phyloP scores from a whole-genome alignment of 2,888 invertebrate genomes.

The Deilephila elpenor region DNA sequence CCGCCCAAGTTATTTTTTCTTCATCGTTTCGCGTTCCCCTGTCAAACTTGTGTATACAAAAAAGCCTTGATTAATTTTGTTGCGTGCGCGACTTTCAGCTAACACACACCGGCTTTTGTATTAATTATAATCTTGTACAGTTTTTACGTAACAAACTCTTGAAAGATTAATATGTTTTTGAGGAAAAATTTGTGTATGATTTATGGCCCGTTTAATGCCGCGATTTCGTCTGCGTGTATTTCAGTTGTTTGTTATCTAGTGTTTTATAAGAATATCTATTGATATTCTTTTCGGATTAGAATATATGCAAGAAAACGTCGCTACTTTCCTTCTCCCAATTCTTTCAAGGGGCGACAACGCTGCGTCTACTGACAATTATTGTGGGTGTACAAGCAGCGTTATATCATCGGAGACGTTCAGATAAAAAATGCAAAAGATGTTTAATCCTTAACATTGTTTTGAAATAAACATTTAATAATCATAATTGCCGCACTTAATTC shows the following conservation, averaged over 20 bases:
- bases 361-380: no score
- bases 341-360: no score
- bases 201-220: not conserved
- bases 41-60: constrained; percentile 54
- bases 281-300: no score
- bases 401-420: no score
- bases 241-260: not conserved
- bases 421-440: not conserved
- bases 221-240: not conserved
- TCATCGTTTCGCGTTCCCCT: constrained; percentile 18
- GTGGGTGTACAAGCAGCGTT: no score
- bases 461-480: not conserved
- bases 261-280: no score
- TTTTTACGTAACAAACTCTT: constrained; percentile 28
- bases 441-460: not conserved
- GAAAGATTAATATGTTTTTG: constrained; percentile 5
- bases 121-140: constrained; percentile 19
- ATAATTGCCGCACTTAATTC: constrained; percentile 1
- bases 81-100: constrained; percentile 31
- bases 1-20: constrained; percentile 32
- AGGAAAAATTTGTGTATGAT: not conserved
- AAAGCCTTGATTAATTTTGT: constrained; percentile 58
- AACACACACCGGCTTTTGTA: constrained; percentile 21
- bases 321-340: no score
- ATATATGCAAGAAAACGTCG: no score